Evolutionary conservation across 1,140 invertebrate genomes (phyloP).

Genomic region (Idris sp.): DNA sequence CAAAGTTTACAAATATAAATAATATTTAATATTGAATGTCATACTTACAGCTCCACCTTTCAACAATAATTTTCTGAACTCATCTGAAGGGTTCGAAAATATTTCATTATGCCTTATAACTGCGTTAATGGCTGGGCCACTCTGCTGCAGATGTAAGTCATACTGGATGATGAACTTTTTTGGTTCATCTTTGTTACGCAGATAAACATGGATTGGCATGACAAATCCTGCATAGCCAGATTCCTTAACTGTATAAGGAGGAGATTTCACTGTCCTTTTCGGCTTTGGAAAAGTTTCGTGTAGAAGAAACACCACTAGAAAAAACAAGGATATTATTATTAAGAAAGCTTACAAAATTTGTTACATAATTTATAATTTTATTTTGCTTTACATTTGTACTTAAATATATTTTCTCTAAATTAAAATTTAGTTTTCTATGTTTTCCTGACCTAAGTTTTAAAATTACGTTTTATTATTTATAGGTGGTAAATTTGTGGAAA

Average conservation of each 20-base stretch:
- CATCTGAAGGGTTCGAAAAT: constrained; percentile 91
- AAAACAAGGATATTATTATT: too few species aligned
- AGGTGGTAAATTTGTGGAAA: too few species aligned
- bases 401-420: too few species aligned
- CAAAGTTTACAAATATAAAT: not conserved
- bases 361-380: too few species aligned
- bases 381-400: too few species aligned
- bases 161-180: constrained; percentile 92
- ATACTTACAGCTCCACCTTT: constrained; percentile 87
- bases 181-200: constrained; percentile 94
- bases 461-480: too few species aligned
- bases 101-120: constrained; percentile 86
- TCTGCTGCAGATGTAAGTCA: constrained; percentile 88
- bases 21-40: not conserved
- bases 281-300: constrained; percentile 95
- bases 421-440: too few species aligned
- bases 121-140: constrained; percentile 84
- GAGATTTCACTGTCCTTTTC: constrained; percentile 91
- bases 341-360: too few species aligned
- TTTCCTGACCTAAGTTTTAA: too few species aligned
- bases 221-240: constrained; percentile 96
- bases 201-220: constrained; percentile 92
- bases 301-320: constrained; percentile 90
- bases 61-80: constrained; percentile 91
- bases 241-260: constrained; percentile 94